Evolutionary conservation across 2,113 vertebrate genomes (phyloP).

Genomic region (Megaceryle maxima): DNA sequence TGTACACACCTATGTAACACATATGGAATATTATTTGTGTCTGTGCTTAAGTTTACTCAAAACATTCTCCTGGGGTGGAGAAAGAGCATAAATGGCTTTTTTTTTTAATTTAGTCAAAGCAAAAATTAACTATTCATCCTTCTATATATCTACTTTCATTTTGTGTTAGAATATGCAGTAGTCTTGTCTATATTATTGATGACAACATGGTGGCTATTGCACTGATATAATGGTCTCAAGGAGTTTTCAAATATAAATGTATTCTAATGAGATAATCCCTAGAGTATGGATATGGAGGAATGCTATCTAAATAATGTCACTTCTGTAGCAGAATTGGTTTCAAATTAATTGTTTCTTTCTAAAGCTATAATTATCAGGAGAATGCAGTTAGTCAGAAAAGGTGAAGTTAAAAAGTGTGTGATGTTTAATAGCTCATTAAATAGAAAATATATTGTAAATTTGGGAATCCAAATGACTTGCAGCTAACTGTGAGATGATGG

Average conservation of each 20-base stretch:
- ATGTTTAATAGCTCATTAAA: constrained; percentile 61
- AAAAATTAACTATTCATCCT: background rate
- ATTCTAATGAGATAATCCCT: constrained; percentile 41
- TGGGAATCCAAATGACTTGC: constrained; percentile 40
- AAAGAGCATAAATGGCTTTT: background rate
- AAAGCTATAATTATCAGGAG: constrained; percentile 51
- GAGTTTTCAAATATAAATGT: constrained; percentile 25
- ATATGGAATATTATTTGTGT: background rate
- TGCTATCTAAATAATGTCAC: constrained; percentile 43
- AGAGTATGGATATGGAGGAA: background rate
- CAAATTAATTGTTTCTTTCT: constrained; percentile 61
- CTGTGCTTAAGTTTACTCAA: background rate
- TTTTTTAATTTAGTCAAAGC: background rate
- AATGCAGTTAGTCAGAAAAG: constrained; percentile 46
- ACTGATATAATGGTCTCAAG: constrained; percentile 1
- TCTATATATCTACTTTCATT: background rate
- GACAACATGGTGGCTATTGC: background rate
- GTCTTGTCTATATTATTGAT: background rate
- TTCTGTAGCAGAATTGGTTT: constrained; percentile 29
- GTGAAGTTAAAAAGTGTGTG: constrained; percentile 28
- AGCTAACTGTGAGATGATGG: constrained; percentile 36
- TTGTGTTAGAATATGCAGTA: background rate
- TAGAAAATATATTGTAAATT: constrained; percentile 46
- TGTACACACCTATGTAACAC: background rate
- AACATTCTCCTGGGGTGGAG: background rate